Evolutionary conservation across 2,113 vertebrate species (phyloP), one percentile per base, ranked within the genome.

Genomic region (Hydrochoerus hydrochaeris): DNA sequence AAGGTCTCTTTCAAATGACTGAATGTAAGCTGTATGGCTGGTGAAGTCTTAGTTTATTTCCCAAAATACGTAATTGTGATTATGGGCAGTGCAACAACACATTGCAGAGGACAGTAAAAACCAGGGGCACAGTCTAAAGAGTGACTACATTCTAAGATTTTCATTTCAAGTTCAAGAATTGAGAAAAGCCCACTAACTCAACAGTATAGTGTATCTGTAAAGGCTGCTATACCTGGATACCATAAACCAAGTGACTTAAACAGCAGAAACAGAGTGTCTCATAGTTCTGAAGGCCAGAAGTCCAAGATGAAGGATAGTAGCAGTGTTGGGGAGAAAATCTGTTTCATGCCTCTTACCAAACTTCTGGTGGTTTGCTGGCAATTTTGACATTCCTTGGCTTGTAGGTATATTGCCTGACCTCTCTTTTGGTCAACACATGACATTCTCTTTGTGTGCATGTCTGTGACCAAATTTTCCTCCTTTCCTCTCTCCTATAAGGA

Each of bases 1-100:
- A 35, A n/a, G 20, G 8, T 65, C 58, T 93, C 20, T 92, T 96
- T 94, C 62, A 75, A 92, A 28, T 88, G 71, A 75, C 26, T 46
- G 77, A 63, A 75, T n/a, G 71, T 28, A 90, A 65, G 35, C 60
- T 62, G 54, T 86, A 38, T n/a, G 26, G 60, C 30, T 80, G 67
- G 71, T 49, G 46, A 88, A 82, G 12, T 20, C 73, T 80, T 65
- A 58, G 60, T 83, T 1, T 67, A 60, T 49, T 94, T 87, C 3
- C 3, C 73, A 44, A 92, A 88, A 57, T 46, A 52, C 32, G 60
- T 17, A 62, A 38, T 57, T 46, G 32, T 67, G 46, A 89, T 52
- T 35, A 2, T 10, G 30, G 8, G 52, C 41, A 75, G 89, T 9
- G 14, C 16, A 75, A 20, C 6, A 54, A 19, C 82, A 78, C 85